Evolutionary conservation across 2,888 invertebrate genomes (phyloP), one percentile per base, ranked within the genome.

Genomic region (Yponomeuta sedellus): DNA sequence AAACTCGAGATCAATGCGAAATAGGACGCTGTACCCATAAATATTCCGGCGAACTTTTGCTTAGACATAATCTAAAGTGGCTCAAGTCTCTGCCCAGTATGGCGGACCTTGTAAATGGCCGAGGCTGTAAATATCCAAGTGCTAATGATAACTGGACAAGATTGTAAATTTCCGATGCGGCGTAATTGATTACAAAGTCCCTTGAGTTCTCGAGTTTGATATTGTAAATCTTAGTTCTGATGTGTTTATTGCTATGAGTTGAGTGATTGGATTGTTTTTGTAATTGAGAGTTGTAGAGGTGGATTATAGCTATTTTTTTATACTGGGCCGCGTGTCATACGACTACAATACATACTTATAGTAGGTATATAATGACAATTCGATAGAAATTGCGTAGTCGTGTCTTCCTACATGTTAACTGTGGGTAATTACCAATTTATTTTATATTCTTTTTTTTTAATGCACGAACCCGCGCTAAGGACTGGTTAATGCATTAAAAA

Each of bases 141-240:
- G 59, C 59, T 59, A 59, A 59, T 25, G 59, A 20, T 59, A 59
- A 59, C 59, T 22, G 59, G 59, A 59, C 59, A 59, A 12, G 59
- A 59, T 59, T 22, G 59, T 59, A 59, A 59, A 59, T 22, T 25
- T 59, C 59, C 25, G 20, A 59, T 22, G 25, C 22, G 20, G 22
- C 22, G 59, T 59, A 59, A 59, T 59, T 59, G 59, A 59, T 59
- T 59, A 59, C 25, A 22, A 59, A 11, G 59, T 59, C 20, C 59
- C 25, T 58, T 19, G 58, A 58, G 8, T 58, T 58, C 58, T 22
- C 58, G 58, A 22, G n/a, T 58, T n/a, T 58, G 19, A 58, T 58
- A 58, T 20, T 20, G 22, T 58, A 58, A 22, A 58, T 19, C 20
- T 22, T 58, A 58, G 10, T 58, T 6, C 10, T 19, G 58, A 20